Evolutionary conservation across 2,888 invertebrate species (phyloP).

Genomic region (Deilephila porcellus): DNA sequence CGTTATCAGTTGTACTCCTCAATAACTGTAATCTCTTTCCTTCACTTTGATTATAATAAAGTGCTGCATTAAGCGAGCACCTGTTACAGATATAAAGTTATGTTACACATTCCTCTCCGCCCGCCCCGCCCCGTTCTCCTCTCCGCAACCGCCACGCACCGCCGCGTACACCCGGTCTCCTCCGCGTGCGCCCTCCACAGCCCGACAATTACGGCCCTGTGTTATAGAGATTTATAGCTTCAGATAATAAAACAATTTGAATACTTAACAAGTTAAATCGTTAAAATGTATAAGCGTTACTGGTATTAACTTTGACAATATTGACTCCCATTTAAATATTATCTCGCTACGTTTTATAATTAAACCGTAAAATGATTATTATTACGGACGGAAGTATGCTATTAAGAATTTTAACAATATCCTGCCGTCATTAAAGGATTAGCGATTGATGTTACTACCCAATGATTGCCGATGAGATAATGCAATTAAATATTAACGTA

Average conservation of each 20-base stretch:
- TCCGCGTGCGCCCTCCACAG: neutral
- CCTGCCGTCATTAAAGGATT: neutral
- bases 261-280: slow-evolving; percentile 27
- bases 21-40: slow-evolving; percentile 1
- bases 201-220: slow-evolving; percentile 15
- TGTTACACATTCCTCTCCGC: neutral
- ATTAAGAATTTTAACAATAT: neutral
- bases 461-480: neutral
- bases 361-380: slow-evolving; percentile 14
- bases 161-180: neutral
- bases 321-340: slow-evolving; percentile 23
- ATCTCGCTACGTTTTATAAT: slow-evolving; percentile 22
- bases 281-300: slow-evolving; percentile 21
- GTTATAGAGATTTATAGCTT: slow-evolving; percentile 23
- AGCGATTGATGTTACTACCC: neutral
- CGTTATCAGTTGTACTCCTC: neutral
- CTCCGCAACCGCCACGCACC: neutral
- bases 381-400: neutral
- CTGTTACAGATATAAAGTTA: slow-evolving; percentile 33
- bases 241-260: slow-evolving; percentile 27
- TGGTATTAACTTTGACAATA: slow-evolving; percentile 27
- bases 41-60: slow-evolving; percentile 33
- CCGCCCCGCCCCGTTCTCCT: neutral
- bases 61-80: slow-evolving; percentile 31
- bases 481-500: neutral